Evolutionary conservation across 2,113 vertebrate species (phyloP).

Genomic region (Anser brachyrhynchus): DNA sequence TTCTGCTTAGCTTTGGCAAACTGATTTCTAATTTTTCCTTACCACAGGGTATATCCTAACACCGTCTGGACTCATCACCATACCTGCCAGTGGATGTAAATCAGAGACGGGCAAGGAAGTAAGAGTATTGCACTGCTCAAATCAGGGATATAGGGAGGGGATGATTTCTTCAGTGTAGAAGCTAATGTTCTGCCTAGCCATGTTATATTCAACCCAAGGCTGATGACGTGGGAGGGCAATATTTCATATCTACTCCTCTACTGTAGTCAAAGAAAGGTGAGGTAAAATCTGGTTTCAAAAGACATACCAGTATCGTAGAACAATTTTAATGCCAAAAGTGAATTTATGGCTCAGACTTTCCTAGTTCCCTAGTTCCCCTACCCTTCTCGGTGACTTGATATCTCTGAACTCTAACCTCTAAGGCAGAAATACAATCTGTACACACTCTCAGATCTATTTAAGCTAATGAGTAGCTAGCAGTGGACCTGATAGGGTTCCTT

Average conservation of each 20-base stretch:
- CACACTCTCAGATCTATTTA: not conserved
- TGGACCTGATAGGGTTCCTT: not conserved
- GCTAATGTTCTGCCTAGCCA: not conserved
- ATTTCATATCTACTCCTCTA: not conserved
- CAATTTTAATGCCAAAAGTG: not conserved
- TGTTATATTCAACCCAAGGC: not conserved
- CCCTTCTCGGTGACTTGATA: not conserved
- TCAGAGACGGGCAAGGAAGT: not conserved
- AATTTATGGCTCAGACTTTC: not conserved
- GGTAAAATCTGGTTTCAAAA: not conserved
- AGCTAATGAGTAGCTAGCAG: not conserved
- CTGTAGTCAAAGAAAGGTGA: not conserved
- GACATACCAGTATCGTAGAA: not conserved
- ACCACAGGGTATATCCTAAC: not conserved
- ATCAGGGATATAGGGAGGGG: not conserved
- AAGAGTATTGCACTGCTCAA: not conserved
- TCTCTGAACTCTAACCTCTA: not conserved
- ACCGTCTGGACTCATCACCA: accelerated
- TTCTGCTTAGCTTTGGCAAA: not conserved
- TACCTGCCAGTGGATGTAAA: not conserved
- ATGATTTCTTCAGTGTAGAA: not conserved
- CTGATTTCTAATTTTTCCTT: not conserved
- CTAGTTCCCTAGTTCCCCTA: not conserved
- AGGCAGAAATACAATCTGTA: not conserved
- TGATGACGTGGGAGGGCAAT: accelerated